phyloP scores from a whole-genome alignment of 2,888 invertebrate species.

The Nasonovia ribisnigri region DNA sequence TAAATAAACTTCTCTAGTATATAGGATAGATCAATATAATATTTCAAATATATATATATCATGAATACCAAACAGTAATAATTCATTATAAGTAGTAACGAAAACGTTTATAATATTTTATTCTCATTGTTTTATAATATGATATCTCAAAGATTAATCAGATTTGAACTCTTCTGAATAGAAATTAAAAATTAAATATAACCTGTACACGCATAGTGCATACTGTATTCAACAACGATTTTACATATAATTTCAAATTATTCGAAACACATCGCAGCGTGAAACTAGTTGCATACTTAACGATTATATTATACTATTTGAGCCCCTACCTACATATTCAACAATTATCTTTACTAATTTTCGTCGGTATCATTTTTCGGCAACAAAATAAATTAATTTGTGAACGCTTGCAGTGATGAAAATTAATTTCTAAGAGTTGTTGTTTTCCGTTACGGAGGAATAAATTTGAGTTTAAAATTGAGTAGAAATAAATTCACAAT shows the following conservation, averaged over 20 bases:
- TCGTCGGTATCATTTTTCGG: not conserved
- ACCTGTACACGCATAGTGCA: not conserved
- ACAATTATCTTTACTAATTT: not conserved
- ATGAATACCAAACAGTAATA: not conserved
- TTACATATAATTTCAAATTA: constrained; percentile 9
- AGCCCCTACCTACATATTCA: not conserved
- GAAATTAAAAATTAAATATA: constrained; percentile 12
- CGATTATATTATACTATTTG: not conserved
- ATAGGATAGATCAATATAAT: no score
- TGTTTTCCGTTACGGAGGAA: not conserved
- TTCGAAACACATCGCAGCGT: not conserved
- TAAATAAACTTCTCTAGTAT: not conserved
- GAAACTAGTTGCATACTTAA: constrained; percentile 23
- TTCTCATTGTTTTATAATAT: not conserved
- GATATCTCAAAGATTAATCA: constrained; percentile 1
- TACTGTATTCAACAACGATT: not conserved
- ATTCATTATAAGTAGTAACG: not conserved
- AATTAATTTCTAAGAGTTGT: not conserved
- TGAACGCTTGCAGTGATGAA: not conserved
- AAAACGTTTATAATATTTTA: constrained; percentile 2
- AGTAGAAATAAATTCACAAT: not conserved
- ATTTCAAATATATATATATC: not conserved
- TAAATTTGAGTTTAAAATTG: not conserved
- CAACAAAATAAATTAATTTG: constrained; percentile 2
- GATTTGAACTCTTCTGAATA: not conserved